Evolutionary conservation across 1,140 invertebrate genomes (phyloP), one percentile per base, ranked within the genome.

Genomic region (Sipha flava): DNA sequence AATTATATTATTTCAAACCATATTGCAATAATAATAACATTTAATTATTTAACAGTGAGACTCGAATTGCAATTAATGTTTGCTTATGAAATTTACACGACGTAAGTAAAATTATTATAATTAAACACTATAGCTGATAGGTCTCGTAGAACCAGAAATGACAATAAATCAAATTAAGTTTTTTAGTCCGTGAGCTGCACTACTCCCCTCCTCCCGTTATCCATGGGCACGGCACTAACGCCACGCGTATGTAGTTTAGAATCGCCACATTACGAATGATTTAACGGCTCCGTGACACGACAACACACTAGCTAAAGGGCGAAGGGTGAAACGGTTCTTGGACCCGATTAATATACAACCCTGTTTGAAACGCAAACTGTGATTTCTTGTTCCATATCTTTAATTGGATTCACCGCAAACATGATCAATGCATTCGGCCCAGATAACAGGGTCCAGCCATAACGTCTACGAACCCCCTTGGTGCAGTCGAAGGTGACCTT

Each of bases 361-460:
- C 66, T 29, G 23, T 47, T 45, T 70, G 23, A 23, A 45, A 70
- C 66, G 26, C 43, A 45, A 45, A 70, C 66, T 47, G 66, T 77
- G 73, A 77, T 57, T 77, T 77, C 70, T 77, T 77, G 49, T 57
- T 52, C 73, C 73, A 77, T 77, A 77, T 77, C 73, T 77, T 77
- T 77, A 77, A 77, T 77, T 77, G 73, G 49, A 77, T 77, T 77
- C 73, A 47, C 73, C 73, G 54, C 73, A 57, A 57, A 57, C 73
- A 59, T 77, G 73, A 77, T 77, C 73, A 77, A 57, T 57, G 73
- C 73, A 21, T 57, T 37, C 52, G 14, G 73, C 34, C 70, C 73
- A 77, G 73, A 77, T 77, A 77, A 77, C 73, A 40, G 72, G 72
- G 72, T 75, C 72, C 72, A 14, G 72, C 49, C 18, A 66, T 66